A percentile compares a stretch with the other conserved stretches of the same genome.
phyloP scores from a whole-genome alignment of 2,797 vertebrate genomes.

The Mionectes olivaceus region DNA sequence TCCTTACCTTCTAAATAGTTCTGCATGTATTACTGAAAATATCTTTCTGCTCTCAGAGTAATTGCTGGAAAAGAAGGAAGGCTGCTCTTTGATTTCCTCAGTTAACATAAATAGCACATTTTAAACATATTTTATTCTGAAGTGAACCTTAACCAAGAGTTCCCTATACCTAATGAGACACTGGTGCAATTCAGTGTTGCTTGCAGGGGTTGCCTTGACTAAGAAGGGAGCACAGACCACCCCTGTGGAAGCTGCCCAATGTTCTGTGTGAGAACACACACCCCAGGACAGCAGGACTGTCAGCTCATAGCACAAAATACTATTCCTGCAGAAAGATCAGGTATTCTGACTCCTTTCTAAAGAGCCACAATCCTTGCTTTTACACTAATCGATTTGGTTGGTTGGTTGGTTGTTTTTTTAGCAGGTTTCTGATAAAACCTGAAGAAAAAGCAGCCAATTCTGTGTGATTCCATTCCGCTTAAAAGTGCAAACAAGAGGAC shows the following conservation, averaged over 20 bases:
- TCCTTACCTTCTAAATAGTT: not conserved
- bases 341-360: not conserved
- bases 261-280: not conserved
- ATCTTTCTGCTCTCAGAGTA: not conserved
- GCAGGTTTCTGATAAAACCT: not conserved
- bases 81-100: not conserved
- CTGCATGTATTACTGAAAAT: not conserved
- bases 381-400: not conserved
- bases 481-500: not conserved
- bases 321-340: not conserved
- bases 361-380: not conserved
- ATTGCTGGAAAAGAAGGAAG: not conserved
- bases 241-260: not conserved
- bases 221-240: not conserved
- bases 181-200: not conserved
- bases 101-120: not conserved
- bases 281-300: not conserved
- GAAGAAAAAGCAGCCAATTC: not conserved
- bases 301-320: not conserved
- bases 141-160: not conserved
- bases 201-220: not conserved
- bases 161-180: not conserved
- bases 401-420: not conserved
- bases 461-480: not conserved
- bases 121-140: not conserved